Conservation (phyloP, 2,888 invertebrate genomes). For the Rhyacophila evoluta region DNA sequence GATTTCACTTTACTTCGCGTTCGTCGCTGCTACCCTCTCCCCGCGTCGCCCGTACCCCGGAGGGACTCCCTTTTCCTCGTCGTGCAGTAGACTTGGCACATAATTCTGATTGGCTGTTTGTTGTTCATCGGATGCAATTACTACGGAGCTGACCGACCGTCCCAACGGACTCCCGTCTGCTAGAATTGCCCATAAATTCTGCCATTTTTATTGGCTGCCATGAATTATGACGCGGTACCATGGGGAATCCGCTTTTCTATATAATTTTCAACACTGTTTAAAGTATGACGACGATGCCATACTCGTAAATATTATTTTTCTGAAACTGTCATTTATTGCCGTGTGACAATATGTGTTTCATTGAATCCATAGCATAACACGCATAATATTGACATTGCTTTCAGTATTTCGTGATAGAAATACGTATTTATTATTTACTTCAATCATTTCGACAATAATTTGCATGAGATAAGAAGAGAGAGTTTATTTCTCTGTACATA, state of each 20-base stretch:
- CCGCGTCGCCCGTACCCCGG: background rate
- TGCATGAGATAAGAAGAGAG: too few species aligned
- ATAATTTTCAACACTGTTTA: background rate
- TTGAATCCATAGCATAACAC: too few species aligned
- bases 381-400: too few species aligned
- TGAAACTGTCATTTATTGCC: too few species aligned
- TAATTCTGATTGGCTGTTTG: background rate
- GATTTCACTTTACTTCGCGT: slow-evolving; percentile 56
- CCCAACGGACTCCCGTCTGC: background rate
- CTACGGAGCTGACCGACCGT: background rate
- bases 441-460: too few species aligned
- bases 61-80: slow-evolving; percentile 7
- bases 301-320: too few species aligned
- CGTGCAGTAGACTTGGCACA: slow-evolving; percentile 9
- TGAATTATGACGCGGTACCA: background rate
- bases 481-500: too few species aligned
- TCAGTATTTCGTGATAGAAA: too few species aligned
- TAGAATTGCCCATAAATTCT: background rate
- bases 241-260: background rate
- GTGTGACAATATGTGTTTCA: too few species aligned
- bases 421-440: too few species aligned
- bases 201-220: background rate
- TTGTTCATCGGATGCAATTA: slow-evolving; percentile 8
- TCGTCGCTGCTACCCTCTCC: slow-evolving; percentile 26
- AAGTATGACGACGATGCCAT: too few species aligned